phyloP scores from a whole-genome alignment of 2,113 vertebrate genomes.

The Microtus richardsoni region DNA sequence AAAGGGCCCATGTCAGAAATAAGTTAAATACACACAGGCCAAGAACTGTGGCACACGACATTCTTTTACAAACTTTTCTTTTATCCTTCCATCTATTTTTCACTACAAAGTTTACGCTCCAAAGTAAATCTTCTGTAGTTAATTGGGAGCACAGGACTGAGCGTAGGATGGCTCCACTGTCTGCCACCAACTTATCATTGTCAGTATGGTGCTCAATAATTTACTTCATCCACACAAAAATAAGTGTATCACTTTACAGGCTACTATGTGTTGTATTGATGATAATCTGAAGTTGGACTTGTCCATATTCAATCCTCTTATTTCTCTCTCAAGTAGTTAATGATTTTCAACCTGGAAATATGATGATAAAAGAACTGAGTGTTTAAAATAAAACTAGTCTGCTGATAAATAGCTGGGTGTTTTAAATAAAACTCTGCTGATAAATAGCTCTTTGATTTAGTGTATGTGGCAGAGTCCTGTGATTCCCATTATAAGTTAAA shows the following conservation, averaged over 20 bases:
- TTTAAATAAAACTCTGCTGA: background rate
- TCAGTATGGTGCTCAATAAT: background rate
- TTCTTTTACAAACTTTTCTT: background rate
- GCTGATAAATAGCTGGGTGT: background rate
- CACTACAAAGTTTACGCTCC: background rate
- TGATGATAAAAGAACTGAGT: background rate
- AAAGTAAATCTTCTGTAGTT: background rate
- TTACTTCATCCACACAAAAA: background rate
- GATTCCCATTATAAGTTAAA: background rate
- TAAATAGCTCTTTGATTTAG: background rate
- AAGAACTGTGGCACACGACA: background rate
- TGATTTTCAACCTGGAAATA: background rate
- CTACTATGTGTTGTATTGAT: background rate
- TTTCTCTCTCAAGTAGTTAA: slow-evolving; percentile 16
- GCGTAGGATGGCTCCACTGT: background rate
- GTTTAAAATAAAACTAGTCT: background rate
- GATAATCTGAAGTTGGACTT: background rate
- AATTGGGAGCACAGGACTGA: background rate
- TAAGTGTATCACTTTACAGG: background rate
- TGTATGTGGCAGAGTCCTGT: background rate
- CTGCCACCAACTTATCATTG: background rate
- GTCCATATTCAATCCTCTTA: background rate
- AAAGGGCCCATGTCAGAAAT: background rate
- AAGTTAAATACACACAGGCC: background rate
- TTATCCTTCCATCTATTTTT: background rate